Percentiles rank a stretch among this genome's conserved stretches.
Evolutionary conservation across 2,113 vertebrate species (phyloP).

Genomic region (Macquaria ambigua): DNA sequence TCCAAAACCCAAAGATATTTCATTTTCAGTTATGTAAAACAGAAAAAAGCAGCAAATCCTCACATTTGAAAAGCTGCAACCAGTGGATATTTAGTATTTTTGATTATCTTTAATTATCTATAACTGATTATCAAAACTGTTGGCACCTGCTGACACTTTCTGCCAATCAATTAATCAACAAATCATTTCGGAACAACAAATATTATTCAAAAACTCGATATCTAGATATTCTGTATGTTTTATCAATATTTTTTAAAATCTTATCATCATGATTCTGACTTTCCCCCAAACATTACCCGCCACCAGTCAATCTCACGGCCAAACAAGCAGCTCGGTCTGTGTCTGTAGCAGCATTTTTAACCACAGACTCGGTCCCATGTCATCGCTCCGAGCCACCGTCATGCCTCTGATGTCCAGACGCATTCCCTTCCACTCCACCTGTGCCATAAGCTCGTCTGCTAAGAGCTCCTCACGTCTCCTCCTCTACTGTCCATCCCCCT

Average conservation of each 20-base stretch:
- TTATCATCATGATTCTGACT: not conserved
- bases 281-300: not conserved
- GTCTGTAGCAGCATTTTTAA: conserved; percentile 8
- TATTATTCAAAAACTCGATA: not conserved
- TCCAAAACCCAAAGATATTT: not conserved
- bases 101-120: too few species aligned
- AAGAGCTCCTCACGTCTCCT: conserved; percentile 50
- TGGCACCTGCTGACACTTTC: not conserved
- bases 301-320: not conserved
- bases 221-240: not conserved
- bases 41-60: not conserved
- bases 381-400: conserved; percentile 67
- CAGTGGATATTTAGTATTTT: not conserved
- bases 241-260: not conserved
- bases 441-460: conserved; percentile 67
- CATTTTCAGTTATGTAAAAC: not conserved
- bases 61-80: not conserved
- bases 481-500: conserved; percentile 60
- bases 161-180: not conserved
- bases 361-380: conserved; percentile 42
- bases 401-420: conserved; percentile 77
- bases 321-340: not conserved
- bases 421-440: conserved; percentile 83
- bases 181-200: not conserved
- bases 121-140: not conserved